Conservation (phyloP, 2,888 invertebrate species). For the Nipponacmea schrenckii region DNA sequence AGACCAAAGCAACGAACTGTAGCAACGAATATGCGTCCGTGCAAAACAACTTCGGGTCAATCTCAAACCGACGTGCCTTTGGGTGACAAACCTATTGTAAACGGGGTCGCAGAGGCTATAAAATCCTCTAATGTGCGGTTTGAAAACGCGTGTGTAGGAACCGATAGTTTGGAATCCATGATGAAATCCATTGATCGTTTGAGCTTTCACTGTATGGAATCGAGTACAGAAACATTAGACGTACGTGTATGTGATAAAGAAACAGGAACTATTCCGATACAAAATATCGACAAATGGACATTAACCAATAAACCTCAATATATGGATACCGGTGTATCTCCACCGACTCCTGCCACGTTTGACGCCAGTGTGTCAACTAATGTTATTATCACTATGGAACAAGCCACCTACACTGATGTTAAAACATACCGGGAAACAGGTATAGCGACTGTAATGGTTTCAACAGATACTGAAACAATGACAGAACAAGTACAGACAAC, state of each 20-base stretch:
- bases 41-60: background rate
- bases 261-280: slow-evolving; percentile 39
- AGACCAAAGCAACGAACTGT: slow-evolving; percentile 36
- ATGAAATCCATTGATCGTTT: slow-evolving; percentile 12
- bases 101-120: background rate
- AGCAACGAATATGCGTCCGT: slow-evolving; percentile 39
- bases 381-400: slow-evolving; percentile 48
- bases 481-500: slow-evolving; percentile 44
- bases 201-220: slow-evolving; percentile 28
- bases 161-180: background rate
- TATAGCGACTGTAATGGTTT: slow-evolving; percentile 45
- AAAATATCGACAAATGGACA: slow-evolving; percentile 54
- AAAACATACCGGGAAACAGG: slow-evolving; percentile 42
- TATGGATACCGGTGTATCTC: slow-evolving; percentile 54
- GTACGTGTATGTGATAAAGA: slow-evolving; percentile 44
- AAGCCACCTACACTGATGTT: slow-evolving; percentile 53
- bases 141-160: slow-evolving; percentile 10
- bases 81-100: background rate
- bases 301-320: slow-evolving; percentile 45
- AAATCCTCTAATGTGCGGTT: background rate
- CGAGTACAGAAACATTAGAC: slow-evolving; percentile 40
- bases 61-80: background rate
- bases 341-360: slow-evolving; percentile 48
- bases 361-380: slow-evolving; percentile 51
- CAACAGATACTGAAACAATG: slow-evolving; percentile 55